Conservation (phyloP, 2,797 vertebrate species). For the Paedocypris micromegethes region DNA sequence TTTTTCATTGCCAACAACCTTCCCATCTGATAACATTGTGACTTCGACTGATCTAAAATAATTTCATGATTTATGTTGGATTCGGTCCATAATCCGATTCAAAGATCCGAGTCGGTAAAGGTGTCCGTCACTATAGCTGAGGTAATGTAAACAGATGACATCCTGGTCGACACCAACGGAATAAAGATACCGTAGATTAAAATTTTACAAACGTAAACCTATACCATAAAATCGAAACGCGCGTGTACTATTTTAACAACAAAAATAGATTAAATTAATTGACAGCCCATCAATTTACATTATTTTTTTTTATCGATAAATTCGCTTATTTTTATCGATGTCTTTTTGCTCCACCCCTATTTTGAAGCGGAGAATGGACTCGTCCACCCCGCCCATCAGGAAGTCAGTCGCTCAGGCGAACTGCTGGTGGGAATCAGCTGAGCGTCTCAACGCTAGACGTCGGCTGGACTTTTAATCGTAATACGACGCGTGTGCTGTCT, state of each 20-base stretch:
- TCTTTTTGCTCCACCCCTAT: constrained; percentile 31
- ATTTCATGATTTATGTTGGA: too few relatives aligned
- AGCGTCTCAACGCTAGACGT: constrained; percentile 50
- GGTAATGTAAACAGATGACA: constrained; percentile 67
- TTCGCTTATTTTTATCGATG: not conserved
- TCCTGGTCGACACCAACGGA: constrained; percentile 69
- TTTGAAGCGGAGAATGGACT: not conserved
- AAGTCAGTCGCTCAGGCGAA: constrained; percentile 46
- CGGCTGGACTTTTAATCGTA: not conserved
- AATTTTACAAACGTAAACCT: too few relatives aligned
- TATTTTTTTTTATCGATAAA: too few relatives aligned
- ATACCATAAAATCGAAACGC: too few relatives aligned
- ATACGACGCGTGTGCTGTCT: not conserved
- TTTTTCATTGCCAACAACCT: too few relatives aligned
- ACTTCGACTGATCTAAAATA: too few relatives aligned
- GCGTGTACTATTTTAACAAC: too few relatives aligned
- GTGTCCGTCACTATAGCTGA: constrained; percentile 31
- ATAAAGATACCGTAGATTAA: not conserved
- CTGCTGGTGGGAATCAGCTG: constrained; percentile 61
- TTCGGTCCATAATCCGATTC: too few relatives aligned
- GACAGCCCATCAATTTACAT: too few relatives aligned
- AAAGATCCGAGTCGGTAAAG: too few relatives aligned
- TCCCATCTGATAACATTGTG: too few relatives aligned
- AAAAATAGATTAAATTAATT: too few relatives aligned
- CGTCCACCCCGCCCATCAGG: constrained; percentile 22